Evolutionary conservation across 30 jellyfish, hydroid and myxozoan genomes (phyloP).

Genomic region (Pseudorhiza aurosa): DNA sequence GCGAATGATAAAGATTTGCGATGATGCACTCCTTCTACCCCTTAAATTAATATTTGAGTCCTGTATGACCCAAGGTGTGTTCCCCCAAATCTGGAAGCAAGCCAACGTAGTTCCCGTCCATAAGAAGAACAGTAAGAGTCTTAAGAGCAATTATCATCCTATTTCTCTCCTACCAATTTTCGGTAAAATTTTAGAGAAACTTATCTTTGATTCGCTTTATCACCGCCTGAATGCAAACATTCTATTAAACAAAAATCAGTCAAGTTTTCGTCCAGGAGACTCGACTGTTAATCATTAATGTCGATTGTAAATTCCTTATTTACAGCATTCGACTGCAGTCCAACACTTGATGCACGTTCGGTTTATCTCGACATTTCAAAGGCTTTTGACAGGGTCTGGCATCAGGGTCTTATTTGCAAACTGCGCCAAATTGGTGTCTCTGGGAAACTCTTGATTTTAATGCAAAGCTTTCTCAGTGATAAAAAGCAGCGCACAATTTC

Average conservation of each 20-base stretch:
- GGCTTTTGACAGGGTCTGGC: conserved; percentile 78
- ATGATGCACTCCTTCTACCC: conserved; percentile 75
- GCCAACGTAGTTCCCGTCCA: conserved; percentile 70
- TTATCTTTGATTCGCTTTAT: conserved; percentile 35
- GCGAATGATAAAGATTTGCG: conserved; percentile 64
- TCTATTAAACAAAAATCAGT: conserved; percentile 15
- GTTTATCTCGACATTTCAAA: conserved; percentile 57
- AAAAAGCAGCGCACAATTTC: conserved; percentile 5
- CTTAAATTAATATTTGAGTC: conserved; percentile 40
- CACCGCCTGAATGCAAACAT: conserved; percentile 10
- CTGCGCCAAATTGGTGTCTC: conserved; percentile 16
- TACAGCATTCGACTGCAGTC: conserved; percentile 62
- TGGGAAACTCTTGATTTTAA: conserved; percentile 12
- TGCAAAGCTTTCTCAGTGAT: conserved; percentile 17
- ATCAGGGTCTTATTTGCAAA: conserved; percentile 43
- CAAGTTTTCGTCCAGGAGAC: conserved; percentile 35
- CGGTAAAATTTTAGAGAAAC: conserved; percentile 45
- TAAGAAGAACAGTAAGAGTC: conserved; percentile 37
- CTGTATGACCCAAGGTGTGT: conserved; percentile 44
- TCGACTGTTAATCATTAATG: conserved; percentile 36
- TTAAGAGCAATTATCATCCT: conserved; percentile 32
- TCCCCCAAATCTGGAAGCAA: conserved; percentile 56
- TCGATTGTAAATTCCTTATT: conserved; percentile 25
- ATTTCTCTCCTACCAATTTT: too few relatives aligned
- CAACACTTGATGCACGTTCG: conserved; percentile 52